phyloP scores from a whole-genome alignment of 1,140 invertebrate species.

The Condylostylus longicornis region DNA sequence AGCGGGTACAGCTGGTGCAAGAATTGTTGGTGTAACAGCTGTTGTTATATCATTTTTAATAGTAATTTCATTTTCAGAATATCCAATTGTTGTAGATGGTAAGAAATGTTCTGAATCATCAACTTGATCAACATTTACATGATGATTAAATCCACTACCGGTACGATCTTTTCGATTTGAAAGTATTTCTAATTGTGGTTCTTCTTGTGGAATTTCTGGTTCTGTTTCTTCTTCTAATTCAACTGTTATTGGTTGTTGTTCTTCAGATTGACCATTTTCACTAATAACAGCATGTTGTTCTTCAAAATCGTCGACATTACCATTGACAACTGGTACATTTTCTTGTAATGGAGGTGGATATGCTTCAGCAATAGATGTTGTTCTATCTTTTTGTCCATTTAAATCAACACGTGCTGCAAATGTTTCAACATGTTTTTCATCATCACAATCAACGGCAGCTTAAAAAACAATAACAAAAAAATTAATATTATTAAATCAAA shows the following conservation, averaged over 20 bases:
- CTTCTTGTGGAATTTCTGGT: background rate
- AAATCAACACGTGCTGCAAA: background rate
- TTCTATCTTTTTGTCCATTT: background rate
- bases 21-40: conserved; percentile 17
- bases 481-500: too few species aligned
- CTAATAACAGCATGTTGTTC: too few species aligned
- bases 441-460: too few species aligned
- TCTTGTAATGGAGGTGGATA: too few species aligned
- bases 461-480: too few species aligned
- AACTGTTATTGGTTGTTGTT: background rate
- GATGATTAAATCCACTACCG: too few species aligned
- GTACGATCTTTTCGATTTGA: too few species aligned
- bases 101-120: conserved; percentile 10
- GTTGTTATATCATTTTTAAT: conserved; percentile 22
- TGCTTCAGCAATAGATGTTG: background rate
- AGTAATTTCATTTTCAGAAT: conserved; percentile 12
- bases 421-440: background rate
- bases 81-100: conserved; percentile 9
- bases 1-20: conserved; percentile 2
- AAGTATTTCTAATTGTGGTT: too few species aligned
- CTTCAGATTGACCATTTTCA: conserved; percentile 4
- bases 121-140: conserved; percentile 7
- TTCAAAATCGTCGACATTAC: too few species aligned
- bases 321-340: too few species aligned
- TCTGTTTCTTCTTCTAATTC: background rate